phyloP scores from a whole-genome alignment of 1,140 invertebrate species.

The Drosophila rhopaloa region DNA sequence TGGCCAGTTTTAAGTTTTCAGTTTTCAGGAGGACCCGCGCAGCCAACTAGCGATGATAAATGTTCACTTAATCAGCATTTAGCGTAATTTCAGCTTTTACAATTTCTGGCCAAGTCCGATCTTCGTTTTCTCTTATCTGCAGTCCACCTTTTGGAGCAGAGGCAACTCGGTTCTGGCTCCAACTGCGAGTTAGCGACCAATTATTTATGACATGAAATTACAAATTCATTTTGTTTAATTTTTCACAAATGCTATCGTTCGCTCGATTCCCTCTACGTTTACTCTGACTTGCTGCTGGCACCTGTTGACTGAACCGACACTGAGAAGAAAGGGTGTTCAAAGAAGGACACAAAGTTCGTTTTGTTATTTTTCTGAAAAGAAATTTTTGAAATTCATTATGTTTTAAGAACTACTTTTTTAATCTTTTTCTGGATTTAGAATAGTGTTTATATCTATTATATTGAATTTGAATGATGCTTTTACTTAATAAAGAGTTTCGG shows the following conservation, averaged over 20 bases:
- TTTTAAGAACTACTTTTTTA: too few relatives aligned
- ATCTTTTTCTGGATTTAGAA: too few relatives aligned
- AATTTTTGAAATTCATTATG: too few relatives aligned
- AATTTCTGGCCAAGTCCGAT: conserved; percentile 53
- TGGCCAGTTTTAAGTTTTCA: conserved; percentile 8
- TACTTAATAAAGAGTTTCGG: too few relatives aligned
- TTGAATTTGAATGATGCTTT: too few relatives aligned
- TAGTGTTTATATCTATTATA: too few relatives aligned
- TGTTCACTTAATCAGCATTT: conserved; percentile 84
- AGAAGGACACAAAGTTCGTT: too few relatives aligned
- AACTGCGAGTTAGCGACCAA: conserved; percentile 78
- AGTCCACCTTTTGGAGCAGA: conserved; percentile 46
- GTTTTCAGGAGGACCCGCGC: conserved; percentile 5
- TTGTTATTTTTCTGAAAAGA: too few relatives aligned
- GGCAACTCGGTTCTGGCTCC: conserved; percentile 24
- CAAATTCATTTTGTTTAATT: conserved; percentile 85
- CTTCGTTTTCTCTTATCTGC: conserved; percentile 40
- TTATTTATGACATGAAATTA: conserved; percentile 85
- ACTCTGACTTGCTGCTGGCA: conserved; percentile 15
- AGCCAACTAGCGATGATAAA: conserved; percentile 81
- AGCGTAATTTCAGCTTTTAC: conserved; percentile 84
- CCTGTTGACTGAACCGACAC: conserved; percentile 50
- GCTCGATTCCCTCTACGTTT: conserved; percentile 4
- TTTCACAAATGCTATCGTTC: conserved; percentile 70
- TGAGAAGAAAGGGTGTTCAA: neutral